Evolutionary conservation across 2,888 invertebrate genomes (phyloP), one percentile per base, ranked within the genome.

Genomic region (Amphimallon solstitiale): DNA sequence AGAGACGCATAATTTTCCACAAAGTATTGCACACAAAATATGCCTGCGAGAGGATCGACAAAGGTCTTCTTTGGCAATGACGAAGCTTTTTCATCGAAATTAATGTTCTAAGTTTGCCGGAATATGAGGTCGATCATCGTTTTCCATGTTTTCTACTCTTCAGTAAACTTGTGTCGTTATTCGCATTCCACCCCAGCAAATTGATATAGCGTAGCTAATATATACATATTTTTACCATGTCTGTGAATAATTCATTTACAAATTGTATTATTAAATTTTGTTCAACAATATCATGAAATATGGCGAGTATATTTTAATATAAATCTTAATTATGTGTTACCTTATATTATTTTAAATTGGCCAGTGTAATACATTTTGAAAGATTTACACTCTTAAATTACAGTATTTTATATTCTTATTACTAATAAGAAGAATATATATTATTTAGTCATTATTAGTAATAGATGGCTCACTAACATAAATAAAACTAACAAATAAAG

Each of bases 1-100:
- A 45, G 45, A 34, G 56, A n/a, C 15, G 54, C 45, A 21, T 59
- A 59, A 59, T 59, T 59, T 45, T 59, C 56, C 38, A 43, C 43
- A 59, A 59, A 59, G 56, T 59, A 59, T 59, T 59, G 29, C 56
- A 59, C 56, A 59, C 56, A 59, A 59, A 59, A 59, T 59, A 59
- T 59, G 56, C 43, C 34, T 43, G 43, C n/a, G 43, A 29, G 29
- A 59, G 29, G 56, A 29, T 21, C 56, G 43, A 19, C 43, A 29
- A 59, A 43, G 56, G 56, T 43, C 43, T 43, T 59, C 43, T 5
- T 14, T 9, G 29, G 29, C 56, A 59, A 59, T 59, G 56, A 59
- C 56, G 56, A 59, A 43, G 56, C 45, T 59, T 43, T 59, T 59
- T 59, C 56, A 59, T 59, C 56, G 56, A 59, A 59, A 59, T 59